Evolutionary conservation across 2,888 invertebrate species (phyloP), one percentile per base, ranked within the genome.

Genomic region (Conus canariensis): DNA sequence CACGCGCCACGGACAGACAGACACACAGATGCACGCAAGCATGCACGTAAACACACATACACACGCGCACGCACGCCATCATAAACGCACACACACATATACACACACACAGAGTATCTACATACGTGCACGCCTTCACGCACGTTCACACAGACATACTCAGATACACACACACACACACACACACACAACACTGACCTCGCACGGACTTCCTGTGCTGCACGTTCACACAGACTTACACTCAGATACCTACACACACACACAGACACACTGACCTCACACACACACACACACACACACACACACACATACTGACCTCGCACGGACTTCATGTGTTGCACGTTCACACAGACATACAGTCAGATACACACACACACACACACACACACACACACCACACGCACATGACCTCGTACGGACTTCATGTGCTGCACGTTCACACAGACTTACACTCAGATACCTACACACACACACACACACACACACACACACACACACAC

Each of bases 301-400:
- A 45, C 45, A 45, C 45, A 45, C 45, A 45, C 45, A 45, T 0
- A 1, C 2, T 3, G 45, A 1, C 45, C 45, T 45, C 45, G 45
- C 4, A 45, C 2, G 45, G 45, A 45, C 45, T 45, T 45, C 45
- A 45, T 45, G 45, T 45, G 45, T 3, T 45, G 45, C 45, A 45
- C 45, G 45, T 45, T 45, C 45, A 45, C 45, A 45, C 45, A 30
- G 30, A 30, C 30, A 30, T 30, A 30, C 30, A 30, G 1, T 30
- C 30, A 2, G 30, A 30, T 30, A 64, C 64, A 70, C 22, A 70
- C 70, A 70, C 70, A 70, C 64, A 70, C 25, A 45, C 45, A 80
- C 25, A 80, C 80, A 80, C 80, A 80, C 80, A 80, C 80, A 80
- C n/a, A n/a, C n/a, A 30, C 6, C 45, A 80, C 25, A 80, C 80